Evolutionary conservation across 2,113 vertebrate genomes (phyloP).

Genomic region (Pelobates fuscus): DNA sequence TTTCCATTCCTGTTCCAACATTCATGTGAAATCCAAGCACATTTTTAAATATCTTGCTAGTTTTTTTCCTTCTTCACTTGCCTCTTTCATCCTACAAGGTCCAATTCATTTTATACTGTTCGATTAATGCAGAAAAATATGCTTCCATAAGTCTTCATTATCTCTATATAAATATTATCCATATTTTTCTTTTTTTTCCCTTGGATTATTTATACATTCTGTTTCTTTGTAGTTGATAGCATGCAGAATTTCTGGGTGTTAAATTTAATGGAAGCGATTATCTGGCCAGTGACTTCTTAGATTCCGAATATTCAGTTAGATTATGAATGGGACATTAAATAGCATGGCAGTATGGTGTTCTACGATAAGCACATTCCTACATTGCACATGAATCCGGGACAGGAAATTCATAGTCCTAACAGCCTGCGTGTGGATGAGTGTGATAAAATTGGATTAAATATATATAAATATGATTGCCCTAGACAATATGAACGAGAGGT

Average conservation of each 20-base stretch:
- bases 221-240: conserved; percentile 17
- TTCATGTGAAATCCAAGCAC: background rate
- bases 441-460: conserved; percentile 25
- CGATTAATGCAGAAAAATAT: background rate
- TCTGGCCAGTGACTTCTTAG: conserved; percentile 10
- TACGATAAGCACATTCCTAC: conserved; percentile 33
- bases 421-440: background rate
- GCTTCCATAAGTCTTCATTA: conserved; percentile 20
- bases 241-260: conserved; percentile 14
- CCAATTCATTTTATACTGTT: background rate
- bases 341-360: conserved; percentile 10
- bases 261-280: conserved; percentile 39
- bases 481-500: background rate
- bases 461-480: conserved; percentile 18
- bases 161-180: conserved; percentile 18
- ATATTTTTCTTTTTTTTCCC: conserved; percentile 10
- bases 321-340: conserved; percentile 26
- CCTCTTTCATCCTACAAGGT: background rate
- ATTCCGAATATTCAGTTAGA: background rate
- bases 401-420: conserved; percentile 10
- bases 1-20: background rate
- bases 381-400: background rate
- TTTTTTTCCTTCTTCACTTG: background rate
- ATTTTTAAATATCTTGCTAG: background rate
- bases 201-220: conserved; percentile 12